Base-by-base conservation (phyloP, 2,113 vertebrate species). In the Cynocephalus volans region DNA sequence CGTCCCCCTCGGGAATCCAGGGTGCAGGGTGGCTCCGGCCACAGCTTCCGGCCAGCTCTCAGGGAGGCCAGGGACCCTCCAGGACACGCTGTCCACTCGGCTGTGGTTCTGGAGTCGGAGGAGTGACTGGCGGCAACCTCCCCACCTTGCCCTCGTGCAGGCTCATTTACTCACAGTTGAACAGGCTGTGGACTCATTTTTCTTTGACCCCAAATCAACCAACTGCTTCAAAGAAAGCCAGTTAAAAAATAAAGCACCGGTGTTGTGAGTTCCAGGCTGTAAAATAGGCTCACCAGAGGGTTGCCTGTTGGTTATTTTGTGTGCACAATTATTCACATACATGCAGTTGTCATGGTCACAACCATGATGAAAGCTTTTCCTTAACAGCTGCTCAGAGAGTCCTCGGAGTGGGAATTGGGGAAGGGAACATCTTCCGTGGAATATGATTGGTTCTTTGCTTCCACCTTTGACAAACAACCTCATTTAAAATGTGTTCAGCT, bases 61-160 rank as follows among this genome's bases (percentile, higher is more conserved):
- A 3, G 5, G 58, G 62, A 70, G 60, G 24, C 56, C 64, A 19
- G 2, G 24, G 28, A 9, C 17, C 45, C 1, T 5, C 4, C 14
- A 13, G 70, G 24, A 31, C 4, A 7, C 41, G 41, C 31, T 7
- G 65, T 8, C 36, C 50, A 0, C 2, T 10, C 18, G 86, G 36
- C 13, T 19, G 15, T 1, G 4, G 56, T 17, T 21, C 18, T 58
- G 56, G 56, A 21, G 60, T 1, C 19, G 21, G 41, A 41, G 41
- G 41, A 19, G 60, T 1, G 50, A 23, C 8, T 0, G 65, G 41
- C 41, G 41, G 41, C 41, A 41, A 41, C 11, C 1, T 18, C 5
- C 19, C 2, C 0, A 0, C 31, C 14, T 7, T 6, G 1, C 0
- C 1, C 0, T 5, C 9, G 33, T 0, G 5, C 41, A 0, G 0